These are phyloP conservation scores for Ochropleura plecta DNA, from an alignment of 2,888 invertebrate species.

Conservation along the genomic window DNA sequence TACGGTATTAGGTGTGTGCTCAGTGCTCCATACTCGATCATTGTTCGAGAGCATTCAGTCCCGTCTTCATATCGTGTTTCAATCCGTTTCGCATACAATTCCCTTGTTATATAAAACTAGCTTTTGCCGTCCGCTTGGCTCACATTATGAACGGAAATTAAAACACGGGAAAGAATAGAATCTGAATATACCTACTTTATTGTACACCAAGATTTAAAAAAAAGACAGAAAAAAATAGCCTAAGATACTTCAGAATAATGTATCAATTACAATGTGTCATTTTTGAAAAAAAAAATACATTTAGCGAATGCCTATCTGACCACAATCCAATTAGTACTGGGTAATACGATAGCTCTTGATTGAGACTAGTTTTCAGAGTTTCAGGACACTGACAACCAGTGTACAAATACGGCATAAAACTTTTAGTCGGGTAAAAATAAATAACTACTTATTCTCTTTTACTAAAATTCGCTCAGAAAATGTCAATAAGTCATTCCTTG, in stretches of 20 bases:
- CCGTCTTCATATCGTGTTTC: conserved; percentile 66
- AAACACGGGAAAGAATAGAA: no score
- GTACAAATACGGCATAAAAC: no score
- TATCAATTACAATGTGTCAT: no score
- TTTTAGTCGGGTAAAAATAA: not conserved
- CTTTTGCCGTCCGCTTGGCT: no score
- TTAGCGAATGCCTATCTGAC: not conserved
- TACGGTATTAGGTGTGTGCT: conserved; percentile 66
- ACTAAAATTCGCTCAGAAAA: not conserved
- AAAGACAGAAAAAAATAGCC: no score
- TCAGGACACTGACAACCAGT: not conserved
- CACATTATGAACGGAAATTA: no score
- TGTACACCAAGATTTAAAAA: no score
- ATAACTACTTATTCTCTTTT: not conserved
- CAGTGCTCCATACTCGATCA: conserved; percentile 63
- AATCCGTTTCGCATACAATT: conserved; percentile 68
- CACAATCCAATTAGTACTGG: not conserved
- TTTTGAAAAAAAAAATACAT: not conserved
- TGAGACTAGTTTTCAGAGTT: not conserved
- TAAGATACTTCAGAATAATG: no score
- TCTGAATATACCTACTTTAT: no score
- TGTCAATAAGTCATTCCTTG: not conserved
- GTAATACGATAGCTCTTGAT: not conserved
- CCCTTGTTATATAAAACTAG: conserved; percentile 26
- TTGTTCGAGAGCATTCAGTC: conserved; percentile 58